Conservation (phyloP, 2,888 invertebrate species). For the Lasius fuliginosus region DNA sequence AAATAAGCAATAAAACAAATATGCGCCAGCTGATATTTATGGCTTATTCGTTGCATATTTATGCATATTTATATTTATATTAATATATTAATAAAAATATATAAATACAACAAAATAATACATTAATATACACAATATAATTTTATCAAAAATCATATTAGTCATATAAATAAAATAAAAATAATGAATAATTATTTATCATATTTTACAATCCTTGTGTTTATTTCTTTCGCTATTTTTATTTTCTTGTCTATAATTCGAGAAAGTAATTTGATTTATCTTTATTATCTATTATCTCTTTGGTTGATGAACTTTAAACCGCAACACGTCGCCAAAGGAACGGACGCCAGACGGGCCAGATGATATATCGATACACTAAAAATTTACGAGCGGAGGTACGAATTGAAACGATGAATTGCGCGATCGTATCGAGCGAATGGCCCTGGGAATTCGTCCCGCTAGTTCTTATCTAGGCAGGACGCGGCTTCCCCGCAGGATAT, state of each 20-base stretch:
- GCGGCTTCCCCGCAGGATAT: slow-evolving; percentile 55
- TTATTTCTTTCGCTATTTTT: background rate
- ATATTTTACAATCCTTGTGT: background rate
- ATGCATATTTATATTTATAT: background rate
- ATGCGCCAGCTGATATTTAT: background rate
- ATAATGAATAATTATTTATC: slow-evolving; percentile 1
- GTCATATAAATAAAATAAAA: background rate
- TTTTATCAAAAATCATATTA: slow-evolving; percentile 7
- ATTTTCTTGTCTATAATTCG: background rate
- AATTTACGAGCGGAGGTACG: slow-evolving; percentile 47
- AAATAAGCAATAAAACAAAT: background rate
- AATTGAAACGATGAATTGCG: slow-evolving; percentile 66
- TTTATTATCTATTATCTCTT: background rate
- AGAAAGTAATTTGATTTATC: background rate
- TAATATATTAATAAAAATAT: slow-evolving; percentile 1
- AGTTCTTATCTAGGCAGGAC: slow-evolving; percentile 70
- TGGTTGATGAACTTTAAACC: slow-evolving; percentile 12
- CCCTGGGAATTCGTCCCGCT: slow-evolving; percentile 63
- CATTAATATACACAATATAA: background rate
- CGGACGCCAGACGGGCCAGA: background rate
- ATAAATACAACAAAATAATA: background rate
- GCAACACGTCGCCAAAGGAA: background rate
- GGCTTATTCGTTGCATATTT: background rate
- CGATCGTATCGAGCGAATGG: slow-evolving; percentile 51
- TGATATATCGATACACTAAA: slow-evolving; percentile 24